Evolutionary conservation across 92 coral and sea anemone genomes (phyloP).

Genomic region (Actinernus sp.): DNA sequence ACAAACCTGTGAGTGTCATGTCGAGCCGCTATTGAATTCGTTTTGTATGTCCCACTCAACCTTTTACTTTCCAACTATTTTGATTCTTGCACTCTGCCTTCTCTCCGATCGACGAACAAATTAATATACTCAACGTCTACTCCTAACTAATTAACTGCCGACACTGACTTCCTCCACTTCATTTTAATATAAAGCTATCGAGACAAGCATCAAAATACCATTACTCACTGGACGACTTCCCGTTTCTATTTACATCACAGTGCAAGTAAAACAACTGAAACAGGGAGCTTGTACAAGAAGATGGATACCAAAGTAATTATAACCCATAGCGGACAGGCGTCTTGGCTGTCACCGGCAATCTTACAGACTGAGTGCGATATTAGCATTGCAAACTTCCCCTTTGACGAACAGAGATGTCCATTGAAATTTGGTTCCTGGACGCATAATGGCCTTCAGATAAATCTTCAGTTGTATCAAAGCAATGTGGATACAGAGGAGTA

Average conservation of each 20-base stretch:
- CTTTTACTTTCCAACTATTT: too few species aligned
- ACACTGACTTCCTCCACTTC: too few species aligned
- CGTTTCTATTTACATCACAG: constrained; percentile 9
- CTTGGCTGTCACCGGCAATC: constrained; percentile 63
- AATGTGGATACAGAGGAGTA: constrained; percentile 30
- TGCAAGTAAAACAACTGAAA: constrained; percentile 9
- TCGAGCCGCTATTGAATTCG: too few species aligned
- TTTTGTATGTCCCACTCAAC: too few species aligned
- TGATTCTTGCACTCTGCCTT: too few species aligned
- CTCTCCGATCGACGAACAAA: too few species aligned
- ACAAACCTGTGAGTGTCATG: too few species aligned
- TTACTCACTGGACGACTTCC: too few species aligned
- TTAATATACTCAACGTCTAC: too few species aligned
- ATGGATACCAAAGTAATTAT: constrained; percentile 37
- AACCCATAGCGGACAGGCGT: constrained; percentile 27
- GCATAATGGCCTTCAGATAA: constrained; percentile 32
- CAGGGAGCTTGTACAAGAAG: constrained; percentile 17
- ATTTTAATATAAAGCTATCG: too few species aligned
- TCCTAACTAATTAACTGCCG: too few species aligned
- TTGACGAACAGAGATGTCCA: constrained; percentile 61
- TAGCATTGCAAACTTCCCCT: constrained; percentile 57
- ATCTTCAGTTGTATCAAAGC: constrained; percentile 22
- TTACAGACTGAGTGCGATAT: constrained; percentile 59
- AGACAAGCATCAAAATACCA: too few species aligned
- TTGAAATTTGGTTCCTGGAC: constrained; percentile 79